Evolutionary conservation across 2,113 vertebrate genomes (phyloP).

Genomic region (Trichechus manatus): DNA sequence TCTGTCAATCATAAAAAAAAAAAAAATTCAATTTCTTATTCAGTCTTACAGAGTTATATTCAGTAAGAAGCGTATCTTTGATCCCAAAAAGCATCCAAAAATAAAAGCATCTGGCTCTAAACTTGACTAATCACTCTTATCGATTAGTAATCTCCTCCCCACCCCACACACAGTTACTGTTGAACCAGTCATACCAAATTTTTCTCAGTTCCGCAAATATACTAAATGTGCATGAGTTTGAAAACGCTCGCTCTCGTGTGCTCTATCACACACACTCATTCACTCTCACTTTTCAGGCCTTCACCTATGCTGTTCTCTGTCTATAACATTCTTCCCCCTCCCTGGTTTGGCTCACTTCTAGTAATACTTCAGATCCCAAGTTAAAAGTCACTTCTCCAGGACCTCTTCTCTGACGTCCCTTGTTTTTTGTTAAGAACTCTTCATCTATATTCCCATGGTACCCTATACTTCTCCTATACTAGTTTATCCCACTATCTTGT

Average conservation of each 20-base stretch:
- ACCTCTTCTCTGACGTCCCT: background rate
- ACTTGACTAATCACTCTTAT: background rate
- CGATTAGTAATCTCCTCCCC: background rate
- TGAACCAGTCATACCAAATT: background rate
- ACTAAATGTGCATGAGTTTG: background rate
- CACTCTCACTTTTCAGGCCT: background rate
- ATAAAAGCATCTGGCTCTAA: constrained; percentile 33
- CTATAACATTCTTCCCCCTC: background rate
- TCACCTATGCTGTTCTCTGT: background rate
- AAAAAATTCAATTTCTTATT: constrained; percentile 27
- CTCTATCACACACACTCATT: background rate
- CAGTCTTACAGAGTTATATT: background rate
- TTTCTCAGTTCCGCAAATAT: background rate
- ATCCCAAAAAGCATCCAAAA: constrained; percentile 3
- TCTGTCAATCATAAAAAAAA: constrained; percentile 34
- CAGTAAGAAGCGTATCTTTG: background rate
- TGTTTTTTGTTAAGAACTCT: constrained; percentile 4
- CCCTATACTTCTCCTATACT: background rate
- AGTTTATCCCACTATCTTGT: background rate
- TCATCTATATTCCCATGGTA: background rate
- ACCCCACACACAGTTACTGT: background rate
- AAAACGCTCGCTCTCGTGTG: background rate
- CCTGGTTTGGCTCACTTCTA: background rate
- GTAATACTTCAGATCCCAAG: constrained; percentile 45
- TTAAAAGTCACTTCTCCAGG: constrained; percentile 8